Evolutionary conservation across 2,888 invertebrate genomes (phyloP), one percentile per base, ranked within the genome.

Genomic region (Stictocephala bisonia): DNA sequence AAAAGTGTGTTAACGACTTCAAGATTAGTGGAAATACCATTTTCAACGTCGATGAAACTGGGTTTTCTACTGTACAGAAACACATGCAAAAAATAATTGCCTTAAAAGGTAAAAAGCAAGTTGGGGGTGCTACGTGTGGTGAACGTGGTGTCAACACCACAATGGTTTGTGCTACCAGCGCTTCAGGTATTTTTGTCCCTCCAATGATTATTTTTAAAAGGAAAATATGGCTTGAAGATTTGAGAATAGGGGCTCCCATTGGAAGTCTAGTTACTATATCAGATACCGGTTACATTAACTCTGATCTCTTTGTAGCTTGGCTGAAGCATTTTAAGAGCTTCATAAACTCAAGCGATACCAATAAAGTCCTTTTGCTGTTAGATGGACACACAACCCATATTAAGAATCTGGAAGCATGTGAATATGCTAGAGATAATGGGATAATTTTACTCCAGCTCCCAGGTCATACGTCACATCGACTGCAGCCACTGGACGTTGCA

Each of bases 141-240:
- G 60, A 60, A n/a, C 3, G 60, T 7, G 60, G 60, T 3, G 15
- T 22, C 18, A 60, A 60, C 27, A 60, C 27, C 7, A 60, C 60
- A 3, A 27, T 60, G 3, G 56, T 84, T 68, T 84, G 83, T 80
- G 80, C 83, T n/a, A 82, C 84, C 81, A 85, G 80, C 78, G 82
- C 82, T 76, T 79, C 82, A 53, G 83, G 85, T 4, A 64, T 73
- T 13, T 85, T 78, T 76, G 79, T 85, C 24, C 84, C 85, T 6
- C 85, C 85, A n/a, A 84, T 86, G 84, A 84, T 85, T 78, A 84
- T 86, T 67, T 86, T 83, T 72, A 84, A 84, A 0, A 69, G 84
- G 26, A 82, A 85, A 76, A 82, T 83, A 70, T 79, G 84, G 82
- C 82, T 81, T 51, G 82, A 82, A 11, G 72, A 75, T 0, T 74